Evolutionary conservation across 2,888 invertebrate genomes (phyloP), one percentile per base, ranked within the genome.

Genomic region (Odontothrips loti): DNA sequence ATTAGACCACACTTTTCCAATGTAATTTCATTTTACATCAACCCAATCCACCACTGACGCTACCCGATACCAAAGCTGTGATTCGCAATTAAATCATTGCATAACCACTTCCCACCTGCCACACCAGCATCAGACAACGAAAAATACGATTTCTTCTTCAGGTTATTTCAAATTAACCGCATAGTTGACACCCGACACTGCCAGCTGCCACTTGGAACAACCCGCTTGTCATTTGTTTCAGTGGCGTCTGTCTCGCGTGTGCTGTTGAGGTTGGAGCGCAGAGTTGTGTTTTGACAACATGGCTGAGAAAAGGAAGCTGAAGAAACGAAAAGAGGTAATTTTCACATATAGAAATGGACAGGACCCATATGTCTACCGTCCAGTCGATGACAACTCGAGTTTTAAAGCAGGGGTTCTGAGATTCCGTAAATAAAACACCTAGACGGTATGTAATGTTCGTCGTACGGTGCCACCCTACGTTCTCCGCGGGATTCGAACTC

Each of bases 241-340:
- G 58, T 17, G 11, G 58, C n/a, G 20, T 58, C 58, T 17, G 17
- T 20, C 17, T 17, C 58, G 58, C n/a, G 58, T 58, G n/a, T n/a
- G 58, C 17, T 17, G 58, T 58, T 58, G 58, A 58, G 58, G 51
- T 51, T 51, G 63, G 23, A 23, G 23, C 23, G 68, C 23, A 1
- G 68, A 12, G 68, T 23, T 27, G 68, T 82, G 80, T 83, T 83
- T 80, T 83, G 83, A 82, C 83, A 84, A 83, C 82, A 91, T 91
- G 91, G 91, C 91, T 86, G 91, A 91, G 85, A 91, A 91, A 87
- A 90, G 90, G 86, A 91, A 90, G 89, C 90, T 89, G 85, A 90
- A 90, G 87, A 91, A 91, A 85, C 90, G 91, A 85, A 91, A 91
- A 87, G 92, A 85, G 82, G 85, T 91, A 88, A 89, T 88, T 81